Evolutionary conservation across 2,888 invertebrate species (phyloP).

Genomic region (Melolontha melolontha): DNA sequence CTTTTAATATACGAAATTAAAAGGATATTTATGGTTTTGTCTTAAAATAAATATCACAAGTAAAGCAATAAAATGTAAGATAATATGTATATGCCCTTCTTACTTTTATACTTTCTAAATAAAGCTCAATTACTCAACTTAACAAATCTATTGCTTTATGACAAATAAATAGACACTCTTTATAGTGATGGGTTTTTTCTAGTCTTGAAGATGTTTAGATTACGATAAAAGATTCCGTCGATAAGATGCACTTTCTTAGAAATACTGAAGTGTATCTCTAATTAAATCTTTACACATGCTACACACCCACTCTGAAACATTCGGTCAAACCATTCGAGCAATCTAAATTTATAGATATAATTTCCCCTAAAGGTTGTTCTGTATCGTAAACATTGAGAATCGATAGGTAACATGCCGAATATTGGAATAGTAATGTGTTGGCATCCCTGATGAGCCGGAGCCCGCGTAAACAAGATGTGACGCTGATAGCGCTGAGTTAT

Average conservation of each 20-base stretch:
- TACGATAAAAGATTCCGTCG: conserved; percentile 7
- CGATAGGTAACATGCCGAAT: conserved; percentile 45
- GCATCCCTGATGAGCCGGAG: conserved; percentile 49
- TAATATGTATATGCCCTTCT: no score
- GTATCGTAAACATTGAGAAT: conserved; percentile 43
- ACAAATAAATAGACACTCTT: no score
- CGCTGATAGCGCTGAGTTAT: conserved; percentile 56
- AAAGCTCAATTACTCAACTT: no score
- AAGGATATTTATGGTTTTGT: no score
- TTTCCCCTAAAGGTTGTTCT: conserved; percentile 46
- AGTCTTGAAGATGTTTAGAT: conserved; percentile 1
- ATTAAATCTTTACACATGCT: conserved; percentile 46
- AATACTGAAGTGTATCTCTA: conserved; percentile 41
- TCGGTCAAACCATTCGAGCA: conserved; percentile 39
- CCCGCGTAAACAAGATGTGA: conserved; percentile 54
- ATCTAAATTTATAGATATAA: conserved; percentile 46
- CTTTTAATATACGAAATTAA: no score
- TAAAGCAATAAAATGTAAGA: no score
- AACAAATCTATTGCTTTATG: no score
- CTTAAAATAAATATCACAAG: no score
- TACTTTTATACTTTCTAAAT: no score
- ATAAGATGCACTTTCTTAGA: conserved; percentile 25
- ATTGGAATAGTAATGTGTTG: conserved; percentile 46
- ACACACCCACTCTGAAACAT: conserved; percentile 37
- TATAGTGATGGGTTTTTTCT: no score